Conservation (phyloP, 1,140 invertebrate species). For the Ruditapes philippinarum region DNA sequence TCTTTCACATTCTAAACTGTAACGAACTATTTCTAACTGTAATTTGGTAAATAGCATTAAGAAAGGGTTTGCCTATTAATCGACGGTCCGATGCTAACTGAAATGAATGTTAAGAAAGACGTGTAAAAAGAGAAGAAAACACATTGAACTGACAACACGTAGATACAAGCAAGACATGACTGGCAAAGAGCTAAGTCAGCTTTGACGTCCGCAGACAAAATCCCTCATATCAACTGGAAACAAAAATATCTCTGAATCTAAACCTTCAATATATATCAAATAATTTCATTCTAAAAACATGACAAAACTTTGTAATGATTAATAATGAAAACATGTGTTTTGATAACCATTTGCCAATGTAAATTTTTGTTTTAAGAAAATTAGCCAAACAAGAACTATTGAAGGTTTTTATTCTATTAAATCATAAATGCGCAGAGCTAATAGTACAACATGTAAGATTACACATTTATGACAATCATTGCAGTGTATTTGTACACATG, state of each 20-base stretch:
- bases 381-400: too few relatives aligned
- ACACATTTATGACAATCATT: slow-evolving; percentile 12
- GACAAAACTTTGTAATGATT: too few relatives aligned
- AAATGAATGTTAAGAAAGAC: not conserved
- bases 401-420: not conserved
- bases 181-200: not conserved
- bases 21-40: too few relatives aligned
- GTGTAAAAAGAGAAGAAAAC: not conserved
- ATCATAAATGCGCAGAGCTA: slow-evolving; percentile 22
- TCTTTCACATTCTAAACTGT: too few relatives aligned
- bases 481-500: slow-evolving; percentile 32
- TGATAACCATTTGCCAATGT: too few relatives aligned
- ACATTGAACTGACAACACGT: not conserved
- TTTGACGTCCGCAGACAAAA: not conserved
- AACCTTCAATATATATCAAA: not conserved
- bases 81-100: not conserved
- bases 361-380: too few relatives aligned
- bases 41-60: not conserved
- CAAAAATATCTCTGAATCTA: not conserved
- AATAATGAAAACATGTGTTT: too few relatives aligned
- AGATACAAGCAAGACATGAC: not conserved
- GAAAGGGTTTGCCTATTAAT: not conserved
- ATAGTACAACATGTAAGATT: slow-evolving; percentile 26
- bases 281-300: too few relatives aligned
- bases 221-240: slow-evolving; percentile 21